Percentiles rank a stretch among this genome's conserved stretches.
Conservation (phyloP, 2,113 vertebrate genomes). For the Alligator sinensis region DNA sequence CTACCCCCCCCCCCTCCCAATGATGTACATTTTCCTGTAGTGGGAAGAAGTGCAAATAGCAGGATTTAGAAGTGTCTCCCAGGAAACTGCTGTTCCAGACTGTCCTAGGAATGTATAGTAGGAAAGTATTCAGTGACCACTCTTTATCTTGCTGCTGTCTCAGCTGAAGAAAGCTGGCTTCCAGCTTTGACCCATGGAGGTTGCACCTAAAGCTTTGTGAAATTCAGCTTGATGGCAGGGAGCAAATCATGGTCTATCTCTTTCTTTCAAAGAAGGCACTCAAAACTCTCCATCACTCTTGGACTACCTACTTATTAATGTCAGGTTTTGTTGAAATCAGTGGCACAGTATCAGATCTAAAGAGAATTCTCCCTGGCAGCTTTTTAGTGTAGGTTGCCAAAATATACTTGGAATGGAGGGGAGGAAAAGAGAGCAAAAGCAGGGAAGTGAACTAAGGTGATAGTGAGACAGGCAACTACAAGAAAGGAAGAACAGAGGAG, state of each 20-base stretch:
- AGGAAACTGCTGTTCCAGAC: background rate
- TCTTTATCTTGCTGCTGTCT: background rate
- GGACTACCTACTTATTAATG: background rate
- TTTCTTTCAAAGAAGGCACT: background rate
- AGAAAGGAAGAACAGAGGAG: background rate
- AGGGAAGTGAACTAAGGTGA: background rate
- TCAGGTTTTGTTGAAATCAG: background rate
- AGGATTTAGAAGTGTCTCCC: background rate
- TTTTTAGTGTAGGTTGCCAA: background rate
- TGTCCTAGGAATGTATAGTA: background rate
- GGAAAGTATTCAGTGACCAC: background rate
- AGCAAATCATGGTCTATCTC: background rate
- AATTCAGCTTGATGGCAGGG: background rate
- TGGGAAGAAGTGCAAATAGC: background rate
- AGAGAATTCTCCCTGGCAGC: background rate
- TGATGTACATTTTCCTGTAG: background rate
- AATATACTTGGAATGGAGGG: background rate
- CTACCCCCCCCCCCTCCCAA: too few species aligned
- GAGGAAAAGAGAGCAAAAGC: background rate
- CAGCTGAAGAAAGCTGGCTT: background rate
- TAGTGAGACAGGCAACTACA: background rate
- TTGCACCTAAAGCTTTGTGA: background rate
- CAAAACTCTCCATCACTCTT: background rate
- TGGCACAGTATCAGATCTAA: background rate
- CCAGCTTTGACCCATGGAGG: background rate